These are phyloP conservation scores for Sciaenops ocellatus DNA, from an alignment of 2,797 vertebrate genomes.

Conservation along the genomic window DNA sequence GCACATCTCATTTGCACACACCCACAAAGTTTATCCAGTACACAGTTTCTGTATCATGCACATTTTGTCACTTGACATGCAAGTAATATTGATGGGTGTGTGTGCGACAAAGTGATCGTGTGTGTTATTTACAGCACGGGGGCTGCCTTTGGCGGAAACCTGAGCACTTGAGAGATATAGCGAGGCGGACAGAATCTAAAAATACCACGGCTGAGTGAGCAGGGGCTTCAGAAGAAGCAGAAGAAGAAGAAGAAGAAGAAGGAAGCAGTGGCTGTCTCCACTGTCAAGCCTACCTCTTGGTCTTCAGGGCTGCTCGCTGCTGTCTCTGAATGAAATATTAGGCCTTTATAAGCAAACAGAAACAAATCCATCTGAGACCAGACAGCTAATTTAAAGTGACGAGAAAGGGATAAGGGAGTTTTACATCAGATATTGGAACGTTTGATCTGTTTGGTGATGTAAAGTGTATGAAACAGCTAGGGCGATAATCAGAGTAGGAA, in stretches of 20 bases:
- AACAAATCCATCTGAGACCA: constrained; percentile 69
- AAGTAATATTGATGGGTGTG: constrained; percentile 27
- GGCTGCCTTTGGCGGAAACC: constrained; percentile 67
- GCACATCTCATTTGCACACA: constrained; percentile 10
- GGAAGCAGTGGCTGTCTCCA: constrained; percentile 56
- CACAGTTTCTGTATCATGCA: constrained; percentile 10
- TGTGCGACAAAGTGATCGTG: constrained; percentile 16
- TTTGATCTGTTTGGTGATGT: constrained; percentile 61
- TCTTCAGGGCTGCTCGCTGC: constrained; percentile 42
- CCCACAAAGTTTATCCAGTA: constrained; percentile 17
- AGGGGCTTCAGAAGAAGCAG: constrained; percentile 64
- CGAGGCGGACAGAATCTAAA: constrained; percentile 76
- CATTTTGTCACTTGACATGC: constrained; percentile 37
- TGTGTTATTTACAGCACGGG: constrained; percentile 60
- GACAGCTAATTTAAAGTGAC: constrained; percentile 72
- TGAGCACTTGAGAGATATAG: constrained; percentile 71
- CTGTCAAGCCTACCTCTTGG: constrained; percentile 55
- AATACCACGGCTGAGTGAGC: constrained; percentile 76
- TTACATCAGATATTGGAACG: constrained; percentile 55
- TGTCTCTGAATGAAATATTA: constrained; percentile 64
- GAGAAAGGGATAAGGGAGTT: constrained; percentile 40
- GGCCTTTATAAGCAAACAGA: constrained; percentile 63
- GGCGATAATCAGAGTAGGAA: constrained; percentile 30
- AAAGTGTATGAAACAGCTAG: constrained; percentile 54
- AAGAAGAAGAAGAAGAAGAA: constrained; percentile 55